Base-by-base conservation (phyloP, 2,797 vertebrate species). In the Apogon hyalosoma region DNA sequence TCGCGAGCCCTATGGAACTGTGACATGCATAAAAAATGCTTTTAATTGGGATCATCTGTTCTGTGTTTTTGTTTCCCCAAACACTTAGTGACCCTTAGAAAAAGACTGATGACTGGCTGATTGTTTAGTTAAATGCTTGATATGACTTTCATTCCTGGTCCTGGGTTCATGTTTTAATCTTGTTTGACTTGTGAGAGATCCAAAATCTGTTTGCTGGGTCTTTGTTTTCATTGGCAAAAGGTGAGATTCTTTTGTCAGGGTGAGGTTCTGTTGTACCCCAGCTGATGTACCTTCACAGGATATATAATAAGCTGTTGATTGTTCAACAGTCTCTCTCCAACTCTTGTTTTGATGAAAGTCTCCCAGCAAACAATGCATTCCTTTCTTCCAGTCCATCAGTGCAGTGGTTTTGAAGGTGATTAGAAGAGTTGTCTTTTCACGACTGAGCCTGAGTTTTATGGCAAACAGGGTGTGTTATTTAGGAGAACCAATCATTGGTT, bases 191-290 rank as follows among this genome's bases (percentile, higher is more conserved):
- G 65, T 1, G n/a, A 62, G 42, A 16, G 38, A 63, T 67, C 63
- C 54, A 68, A 72, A 77, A 72, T 67, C 59, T 65, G 66, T 85
- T 79, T 54, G 53, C 16, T 0, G 12, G 63, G 59, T 49, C 49
- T 67, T 56, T 83, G 71, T 87, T 86, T 77, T 69, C 19, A 52
- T 82, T 88, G 83, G 82, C 76, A 72, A 39, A 59, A 63, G 51
- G 49, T 62, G 65, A 55, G 52, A 77, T 74, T 77, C 70, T 80
- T 80, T 69, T 18, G 5, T 79, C 14, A 8, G 70, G 68, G 54
- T 66, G 78, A 80, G 67, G 80, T 71, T 74, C 62, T 57, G 55
- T 62, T 53, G 14, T 73, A 58, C 67, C 58, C 54, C 31, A 15
- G 53, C 53, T 48, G 11, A 63, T 2, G 4, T 19, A 71, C 38